phyloP scores from a whole-genome alignment of 2,113 vertebrate species.

The Xenus cinereus region DNA sequence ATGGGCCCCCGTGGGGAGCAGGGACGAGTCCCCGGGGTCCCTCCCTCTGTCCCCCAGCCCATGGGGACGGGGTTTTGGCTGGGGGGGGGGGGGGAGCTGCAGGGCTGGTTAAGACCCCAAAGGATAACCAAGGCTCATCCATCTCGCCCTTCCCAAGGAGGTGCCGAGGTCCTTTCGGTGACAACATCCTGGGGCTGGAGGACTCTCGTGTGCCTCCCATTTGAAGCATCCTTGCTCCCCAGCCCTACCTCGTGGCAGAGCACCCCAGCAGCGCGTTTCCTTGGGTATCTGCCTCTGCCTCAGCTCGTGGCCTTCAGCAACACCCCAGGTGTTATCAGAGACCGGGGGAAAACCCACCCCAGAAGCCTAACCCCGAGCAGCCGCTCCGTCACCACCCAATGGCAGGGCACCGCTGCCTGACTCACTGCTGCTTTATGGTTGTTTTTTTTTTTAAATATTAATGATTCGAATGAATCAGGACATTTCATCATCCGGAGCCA shows the following conservation, averaged over 20 bases:
- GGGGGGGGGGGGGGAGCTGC: background rate
- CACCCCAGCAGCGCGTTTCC: background rate
- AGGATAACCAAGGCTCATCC: background rate
- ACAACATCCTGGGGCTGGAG: background rate
- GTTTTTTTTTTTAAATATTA: background rate
- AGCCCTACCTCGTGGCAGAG: background rate
- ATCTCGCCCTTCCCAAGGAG: background rate
- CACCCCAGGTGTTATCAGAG: background rate
- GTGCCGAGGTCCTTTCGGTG: background rate
- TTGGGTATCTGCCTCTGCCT: background rate
- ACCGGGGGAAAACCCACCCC: background rate
- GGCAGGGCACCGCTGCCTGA: background rate
- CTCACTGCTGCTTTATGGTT: background rate
- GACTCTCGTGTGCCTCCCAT: background rate
- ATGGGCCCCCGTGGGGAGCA: background rate
- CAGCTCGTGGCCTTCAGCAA: background rate
- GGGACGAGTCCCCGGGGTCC: background rate
- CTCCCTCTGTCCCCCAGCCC: background rate
- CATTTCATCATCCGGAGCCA: background rate
- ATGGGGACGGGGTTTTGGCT: accelerated
- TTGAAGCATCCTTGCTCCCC: background rate
- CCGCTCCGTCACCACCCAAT: background rate
- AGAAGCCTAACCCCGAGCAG: constrained; percentile 10
- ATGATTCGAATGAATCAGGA: constrained; percentile 38
- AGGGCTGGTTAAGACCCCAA: background rate